These are phyloP conservation scores for Blastobasis lacticolella DNA, from an alignment of 2,888 invertebrate species.

Conservation along the genomic window DNA sequence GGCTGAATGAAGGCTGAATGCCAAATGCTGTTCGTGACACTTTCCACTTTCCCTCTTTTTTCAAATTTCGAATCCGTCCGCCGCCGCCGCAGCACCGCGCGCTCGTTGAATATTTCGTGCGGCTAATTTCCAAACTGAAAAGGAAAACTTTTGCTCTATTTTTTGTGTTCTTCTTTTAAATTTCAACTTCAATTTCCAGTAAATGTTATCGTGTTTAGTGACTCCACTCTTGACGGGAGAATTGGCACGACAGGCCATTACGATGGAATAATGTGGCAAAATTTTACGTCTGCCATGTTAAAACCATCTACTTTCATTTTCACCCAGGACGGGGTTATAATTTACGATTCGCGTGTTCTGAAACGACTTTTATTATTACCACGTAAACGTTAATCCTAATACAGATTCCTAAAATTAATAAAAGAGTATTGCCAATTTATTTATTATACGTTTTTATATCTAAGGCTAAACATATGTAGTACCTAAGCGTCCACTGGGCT, in stretches of 20 bases:
- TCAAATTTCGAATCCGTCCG: not conserved
- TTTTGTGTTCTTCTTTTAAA: not conserved
- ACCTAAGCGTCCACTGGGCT: no score
- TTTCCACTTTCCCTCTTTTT: constrained; percentile 60
- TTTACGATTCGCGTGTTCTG: no score
- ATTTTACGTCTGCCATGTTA: no score
- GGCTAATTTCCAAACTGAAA: constrained; percentile 42
- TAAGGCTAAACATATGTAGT: no score
- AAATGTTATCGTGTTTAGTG: constrained; percentile 13
- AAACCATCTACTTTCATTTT: no score
- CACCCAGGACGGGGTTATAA: no score
- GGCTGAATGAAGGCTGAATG: constrained; percentile 42
- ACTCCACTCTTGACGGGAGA: not conserved
- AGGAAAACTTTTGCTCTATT: constrained; percentile 10
- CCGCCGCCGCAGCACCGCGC: constrained; percentile 19
- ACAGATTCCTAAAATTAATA: no score
- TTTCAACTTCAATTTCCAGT: constrained; percentile 8
- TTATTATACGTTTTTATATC: no score
- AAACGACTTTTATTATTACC: no score
- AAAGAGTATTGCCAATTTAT: no score
- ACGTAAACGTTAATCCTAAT: no score
- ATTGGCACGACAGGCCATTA: constrained; percentile 12
- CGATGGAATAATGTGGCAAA: not conserved
- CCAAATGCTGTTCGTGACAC: constrained; percentile 67
- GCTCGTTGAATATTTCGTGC: constrained; percentile 43